Evolutionary conservation across 2,113 vertebrate genomes (phyloP), one percentile per base, ranked within the genome.

Genomic region (Hippocampus guttulatus): DNA sequence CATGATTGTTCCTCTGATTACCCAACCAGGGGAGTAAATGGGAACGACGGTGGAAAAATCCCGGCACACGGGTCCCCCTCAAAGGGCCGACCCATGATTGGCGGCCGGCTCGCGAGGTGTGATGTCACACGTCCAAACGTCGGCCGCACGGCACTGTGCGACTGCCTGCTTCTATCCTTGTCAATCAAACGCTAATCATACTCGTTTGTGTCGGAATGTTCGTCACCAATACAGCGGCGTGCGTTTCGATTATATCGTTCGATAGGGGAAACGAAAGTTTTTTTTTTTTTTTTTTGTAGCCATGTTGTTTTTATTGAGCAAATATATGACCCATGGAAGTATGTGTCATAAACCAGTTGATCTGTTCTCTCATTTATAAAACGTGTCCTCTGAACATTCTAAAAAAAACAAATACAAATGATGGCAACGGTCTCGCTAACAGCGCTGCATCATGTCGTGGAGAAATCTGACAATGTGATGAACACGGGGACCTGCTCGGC

Each of bases 401-500:
- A 18, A 12, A 49, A 49, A 43, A 43, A 43, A 10, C 2, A 55
- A 55, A 55, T 55, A 23, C n/a, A 55, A 55, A 55, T 55, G 3
- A n/a, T 23, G 27, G 10, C 10, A 30, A 60, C 16, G 25, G 1
- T 60, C 3, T 30, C 57, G 15, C 33, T 33, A 61, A 33, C 84
- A 85, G 72, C 89, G 91, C 86, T 92, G 81, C 93, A 91, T 52
- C 30, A 61, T 33, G 92, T 93, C 41, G 92, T 93, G 27, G 94
- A 95, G 76, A 95, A 95, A 84, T 89, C 93, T 0, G 95, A 98
- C 87, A 93, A 91, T 0, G 84, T 92, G 1, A 93, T 93, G 68
- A 95, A 95, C 77, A 81, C 90, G 0, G 92, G 91, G 30, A 91
- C 92, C 0, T 99, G 97, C 87, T 96, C 96, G 5, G 94, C 95